These are phyloP conservation scores for Mythimna ferrago DNA, from an alignment of 2,888 invertebrate species.

Conservation along the genomic window DNA sequence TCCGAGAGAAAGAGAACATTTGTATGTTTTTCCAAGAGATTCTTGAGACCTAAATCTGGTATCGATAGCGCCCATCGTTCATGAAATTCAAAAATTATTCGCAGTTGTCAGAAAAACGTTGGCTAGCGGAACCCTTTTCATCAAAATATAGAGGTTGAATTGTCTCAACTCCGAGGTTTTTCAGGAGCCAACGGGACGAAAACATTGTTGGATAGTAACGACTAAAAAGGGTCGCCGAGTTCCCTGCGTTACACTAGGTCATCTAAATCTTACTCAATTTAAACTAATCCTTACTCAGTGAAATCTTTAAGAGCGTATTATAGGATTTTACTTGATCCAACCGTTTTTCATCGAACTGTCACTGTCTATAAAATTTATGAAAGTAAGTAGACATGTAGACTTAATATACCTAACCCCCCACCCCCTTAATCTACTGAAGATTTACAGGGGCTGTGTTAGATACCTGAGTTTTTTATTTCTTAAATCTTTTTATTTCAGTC, in stretches of 20 bases:
- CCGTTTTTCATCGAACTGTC: slow-evolving; percentile 43
- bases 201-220: slow-evolving; percentile 63
- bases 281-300: slow-evolving; percentile 62
- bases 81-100: slow-evolving; percentile 50
- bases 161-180: slow-evolving; percentile 56
- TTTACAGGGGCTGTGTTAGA: neutral
- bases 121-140: slow-evolving; percentile 60
- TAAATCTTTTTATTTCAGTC: slow-evolving; percentile 3
- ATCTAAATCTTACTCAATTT: slow-evolving; percentile 60
- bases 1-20: slow-evolving; percentile 2
- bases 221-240: slow-evolving; percentile 58
- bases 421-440: neutral
- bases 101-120: slow-evolving; percentile 56
- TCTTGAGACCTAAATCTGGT: slow-evolving; percentile 37
- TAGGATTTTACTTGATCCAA: slow-evolving; percentile 50
- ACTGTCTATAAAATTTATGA: slow-evolving; percentile 46
- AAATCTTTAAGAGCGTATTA: slow-evolving; percentile 55
- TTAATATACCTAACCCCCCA: neutral
- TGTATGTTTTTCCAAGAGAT: slow-evolving; percentile 42
- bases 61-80: slow-evolving; percentile 42
- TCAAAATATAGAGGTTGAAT: slow-evolving; percentile 60
- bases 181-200: slow-evolving; percentile 51
- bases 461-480: neutral
- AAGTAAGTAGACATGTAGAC: slow-evolving; percentile 8
- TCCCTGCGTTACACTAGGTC: slow-evolving; percentile 45